These are phyloP conservation scores for Trematomus loennbergii DNA, from an alignment of 2,113 vertebrate genomes.

Conservation along the genomic window DNA sequence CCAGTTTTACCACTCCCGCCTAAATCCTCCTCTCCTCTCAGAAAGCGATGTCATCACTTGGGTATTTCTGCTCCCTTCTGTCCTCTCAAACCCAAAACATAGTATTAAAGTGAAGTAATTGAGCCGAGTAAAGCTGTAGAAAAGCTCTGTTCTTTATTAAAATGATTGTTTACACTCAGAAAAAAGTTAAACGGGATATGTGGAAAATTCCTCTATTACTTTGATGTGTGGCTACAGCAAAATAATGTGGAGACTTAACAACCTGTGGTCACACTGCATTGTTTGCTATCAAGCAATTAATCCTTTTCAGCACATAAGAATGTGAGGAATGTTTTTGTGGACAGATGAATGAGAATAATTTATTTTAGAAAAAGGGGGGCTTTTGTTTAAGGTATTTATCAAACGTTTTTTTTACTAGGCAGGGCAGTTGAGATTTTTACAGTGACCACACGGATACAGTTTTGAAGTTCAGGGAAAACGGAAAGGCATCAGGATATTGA, in stretches of 20 bases:
- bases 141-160: conserved; percentile 19
- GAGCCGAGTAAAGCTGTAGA: conserved; percentile 6
- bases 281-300: conserved; percentile 39
- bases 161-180: background rate
- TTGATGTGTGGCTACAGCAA: conserved; percentile 5
- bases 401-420: conserved; percentile 43
- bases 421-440: conserved; percentile 19
- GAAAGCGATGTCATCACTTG: conserved; percentile 64
- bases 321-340: conserved; percentile 77
- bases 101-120: conserved; percentile 29
- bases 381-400: conserved; percentile 19
- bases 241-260: conserved; percentile 30
- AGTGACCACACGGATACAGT: conserved; percentile 14
- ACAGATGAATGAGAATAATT: conserved; percentile 48
- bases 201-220: background rate
- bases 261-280: conserved; percentile 51
- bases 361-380: conserved; percentile 3
- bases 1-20: conserved; percentile 33
- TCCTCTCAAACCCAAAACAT: conserved; percentile 30
- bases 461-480: conserved; percentile 13
- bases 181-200: conserved; percentile 6
- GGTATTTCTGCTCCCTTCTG: conserved; percentile 55
- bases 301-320: conserved; percentile 66
- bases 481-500: background rate
- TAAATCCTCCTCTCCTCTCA: conserved; percentile 42